Conservation (phyloP, 1,140 invertebrate genomes). For the Drosophila prosaltans region DNA sequence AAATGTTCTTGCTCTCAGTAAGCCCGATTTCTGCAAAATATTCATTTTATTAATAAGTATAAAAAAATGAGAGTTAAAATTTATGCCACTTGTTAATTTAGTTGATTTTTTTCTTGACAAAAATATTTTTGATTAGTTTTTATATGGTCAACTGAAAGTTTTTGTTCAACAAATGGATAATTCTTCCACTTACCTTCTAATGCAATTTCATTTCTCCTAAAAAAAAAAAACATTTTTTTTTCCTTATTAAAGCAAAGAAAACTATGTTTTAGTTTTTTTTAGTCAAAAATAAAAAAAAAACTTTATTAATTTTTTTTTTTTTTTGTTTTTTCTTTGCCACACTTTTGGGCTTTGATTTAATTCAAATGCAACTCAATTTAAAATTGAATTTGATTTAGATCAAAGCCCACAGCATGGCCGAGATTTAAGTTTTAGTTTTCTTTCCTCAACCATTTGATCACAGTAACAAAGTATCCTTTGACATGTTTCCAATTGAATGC, state of each 20-base stretch:
- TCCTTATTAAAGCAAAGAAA: background rate
- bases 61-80: background rate
- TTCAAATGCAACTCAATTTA: background rate
- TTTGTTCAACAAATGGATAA: background rate
- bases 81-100: slow-evolving; percentile 37
- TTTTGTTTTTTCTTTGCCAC: background rate
- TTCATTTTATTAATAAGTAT: slow-evolving; percentile 19
- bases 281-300: background rate
- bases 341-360: background rate
- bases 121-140: background rate
- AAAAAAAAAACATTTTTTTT: too few relatives aligned
- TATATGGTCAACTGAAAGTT: background rate
- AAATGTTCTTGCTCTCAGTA: background rate
- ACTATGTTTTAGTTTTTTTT: background rate
- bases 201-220: too few relatives aligned
- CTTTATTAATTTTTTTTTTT: background rate
- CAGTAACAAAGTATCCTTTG: slow-evolving; percentile 10
- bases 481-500: slow-evolving; percentile 19
- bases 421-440: background rate
- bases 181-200: slow-evolving; percentile 2
- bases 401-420: background rate
- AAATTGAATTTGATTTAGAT: background rate
- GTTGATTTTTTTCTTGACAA: background rate
- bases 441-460: slow-evolving; percentile 15
- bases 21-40: slow-evolving; percentile 5